Evolutionary conservation across 1,140 invertebrate species (phyloP).

Genomic region (Scylla paramamosain): DNA sequence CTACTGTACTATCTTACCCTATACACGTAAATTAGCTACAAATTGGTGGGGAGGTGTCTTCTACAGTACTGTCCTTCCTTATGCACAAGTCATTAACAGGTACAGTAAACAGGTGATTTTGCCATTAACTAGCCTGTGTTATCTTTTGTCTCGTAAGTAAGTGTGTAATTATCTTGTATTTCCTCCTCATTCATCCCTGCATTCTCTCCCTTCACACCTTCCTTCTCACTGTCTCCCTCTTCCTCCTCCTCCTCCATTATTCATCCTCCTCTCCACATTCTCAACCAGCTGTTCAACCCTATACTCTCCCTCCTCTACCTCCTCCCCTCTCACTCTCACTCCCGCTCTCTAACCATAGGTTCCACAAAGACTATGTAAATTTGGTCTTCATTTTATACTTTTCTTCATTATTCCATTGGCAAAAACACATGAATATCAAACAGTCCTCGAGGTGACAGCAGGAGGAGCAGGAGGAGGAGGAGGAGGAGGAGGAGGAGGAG

Average conservation of each 20-base stretch:
- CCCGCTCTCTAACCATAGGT: background rate
- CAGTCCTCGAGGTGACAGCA: background rate
- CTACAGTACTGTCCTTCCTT: too few relatives aligned
- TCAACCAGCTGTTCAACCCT: too few relatives aligned
- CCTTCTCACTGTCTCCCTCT: slow-evolving; percentile 27
- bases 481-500: background rate
- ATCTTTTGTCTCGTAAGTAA: too few relatives aligned
- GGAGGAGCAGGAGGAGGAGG: slow-evolving; percentile 4
- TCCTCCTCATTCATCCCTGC: too few relatives aligned
- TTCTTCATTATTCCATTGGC: background rate
- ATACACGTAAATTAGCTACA: too few relatives aligned
- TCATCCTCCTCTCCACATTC: background rate
- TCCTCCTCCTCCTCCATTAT: background rate
- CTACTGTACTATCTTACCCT: too few relatives aligned
- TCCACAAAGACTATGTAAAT: background rate
- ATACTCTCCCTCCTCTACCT: background rate
- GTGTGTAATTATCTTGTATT: too few relatives aligned
- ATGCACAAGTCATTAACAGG: too few relatives aligned
- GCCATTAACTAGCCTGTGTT: too few relatives aligned
- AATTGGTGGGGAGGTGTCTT: too few relatives aligned
- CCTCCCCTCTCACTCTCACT: background rate
- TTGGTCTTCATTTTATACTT: background rate
- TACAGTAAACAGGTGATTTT: too few relatives aligned
- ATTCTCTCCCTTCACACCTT: background rate
- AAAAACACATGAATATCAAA: slow-evolving; percentile 15